Percentiles rank a stretch among this genome's conserved stretches.
Conservation (phyloP, 1,140 invertebrate species). For the Trypoxylus dichotomus region DNA sequence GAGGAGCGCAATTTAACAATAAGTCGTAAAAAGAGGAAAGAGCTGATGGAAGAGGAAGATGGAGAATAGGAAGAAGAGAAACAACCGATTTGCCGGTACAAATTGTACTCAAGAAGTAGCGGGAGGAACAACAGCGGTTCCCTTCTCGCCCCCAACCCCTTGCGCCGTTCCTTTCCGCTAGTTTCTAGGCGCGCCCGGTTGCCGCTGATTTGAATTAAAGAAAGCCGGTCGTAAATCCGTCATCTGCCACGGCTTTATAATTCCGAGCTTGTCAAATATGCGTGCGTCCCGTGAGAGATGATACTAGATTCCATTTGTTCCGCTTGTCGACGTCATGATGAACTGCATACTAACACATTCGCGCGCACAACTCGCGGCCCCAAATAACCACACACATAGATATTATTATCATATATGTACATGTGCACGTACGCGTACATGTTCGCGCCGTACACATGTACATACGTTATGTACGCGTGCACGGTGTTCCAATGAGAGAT, state of each 20-base stretch:
- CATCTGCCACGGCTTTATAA: slow-evolving; percentile 36
- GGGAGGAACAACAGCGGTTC: neutral
- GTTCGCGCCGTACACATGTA: neutral
- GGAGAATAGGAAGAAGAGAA: neutral
- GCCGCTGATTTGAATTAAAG: slow-evolving; percentile 36
- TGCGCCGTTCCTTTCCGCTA: neutral
- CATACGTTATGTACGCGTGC: no score
- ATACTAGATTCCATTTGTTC: slow-evolving; percentile 41
- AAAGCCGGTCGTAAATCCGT: slow-evolving; percentile 36
- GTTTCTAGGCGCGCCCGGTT: neutral
- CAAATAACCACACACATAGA: no score
- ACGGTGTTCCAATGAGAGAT: no score
- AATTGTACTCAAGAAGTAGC: neutral
- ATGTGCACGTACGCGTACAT: neutral
- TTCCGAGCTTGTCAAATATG: slow-evolving; percentile 39
- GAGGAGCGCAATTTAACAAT: neutral
- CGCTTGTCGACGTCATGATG: slow-evolving; percentile 39
- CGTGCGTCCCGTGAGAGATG: slow-evolving; percentile 38
- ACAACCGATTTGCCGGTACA: neutral
- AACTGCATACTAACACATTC: slow-evolving; percentile 33
- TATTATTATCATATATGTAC: neutral
- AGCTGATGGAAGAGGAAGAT: neutral
- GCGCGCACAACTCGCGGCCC: neutral
- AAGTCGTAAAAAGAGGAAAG: neutral
- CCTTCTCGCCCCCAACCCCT: neutral